Percentiles rank a stretch among this genome's conserved stretches.
Evolutionary conservation across 1,140 invertebrate genomes (phyloP).

Genomic region (Helicorthomorpha holstii): DNA sequence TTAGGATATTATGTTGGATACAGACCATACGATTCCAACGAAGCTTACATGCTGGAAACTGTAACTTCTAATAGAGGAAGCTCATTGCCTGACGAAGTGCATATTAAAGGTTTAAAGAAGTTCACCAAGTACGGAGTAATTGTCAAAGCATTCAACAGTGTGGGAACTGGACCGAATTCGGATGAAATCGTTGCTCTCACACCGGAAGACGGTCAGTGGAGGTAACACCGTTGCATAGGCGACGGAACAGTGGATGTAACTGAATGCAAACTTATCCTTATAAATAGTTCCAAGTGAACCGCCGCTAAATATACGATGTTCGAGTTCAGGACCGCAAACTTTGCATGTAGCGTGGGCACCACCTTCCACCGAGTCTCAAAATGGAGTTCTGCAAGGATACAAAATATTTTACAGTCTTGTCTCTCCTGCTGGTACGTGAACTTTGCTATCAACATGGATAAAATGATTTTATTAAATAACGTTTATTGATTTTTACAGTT

Average conservation of each 20-base stretch:
- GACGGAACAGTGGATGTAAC: slow-evolving; percentile 1
- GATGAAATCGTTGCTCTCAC: slow-evolving; percentile 20
- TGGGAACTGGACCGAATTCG: slow-evolving; percentile 26
- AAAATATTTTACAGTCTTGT: slow-evolving; percentile 60
- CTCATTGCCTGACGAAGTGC: background rate
- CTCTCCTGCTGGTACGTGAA: background rate
- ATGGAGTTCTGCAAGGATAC: slow-evolving; percentile 71
- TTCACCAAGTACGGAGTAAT: slow-evolving; percentile 27
- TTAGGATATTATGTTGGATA: slow-evolving; percentile 52
- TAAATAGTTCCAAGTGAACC: slow-evolving; percentile 53
- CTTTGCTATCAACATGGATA: background rate
- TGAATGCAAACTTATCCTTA: slow-evolving; percentile 5
- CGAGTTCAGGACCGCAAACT: slow-evolving; percentile 54
- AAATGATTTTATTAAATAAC: background rate
- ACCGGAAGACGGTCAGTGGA: slow-evolving; percentile 14
- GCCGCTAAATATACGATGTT: slow-evolving; percentile 49
- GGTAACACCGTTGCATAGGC: slow-evolving; percentile 20
- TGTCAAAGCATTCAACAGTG: slow-evolving; percentile 27
- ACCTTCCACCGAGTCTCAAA: slow-evolving; percentile 54
- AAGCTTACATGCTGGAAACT: slow-evolving; percentile 20
- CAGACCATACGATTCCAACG: slow-evolving; percentile 22
- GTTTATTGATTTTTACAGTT: background rate
- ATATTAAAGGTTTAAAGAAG: slow-evolving; percentile 17
- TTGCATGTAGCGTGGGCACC: slow-evolving; percentile 69
- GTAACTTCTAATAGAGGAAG: slow-evolving; percentile 1